phyloP scores from a whole-genome alignment of 2,888 invertebrate genomes.

The Willowsia nigromaculata region DNA sequence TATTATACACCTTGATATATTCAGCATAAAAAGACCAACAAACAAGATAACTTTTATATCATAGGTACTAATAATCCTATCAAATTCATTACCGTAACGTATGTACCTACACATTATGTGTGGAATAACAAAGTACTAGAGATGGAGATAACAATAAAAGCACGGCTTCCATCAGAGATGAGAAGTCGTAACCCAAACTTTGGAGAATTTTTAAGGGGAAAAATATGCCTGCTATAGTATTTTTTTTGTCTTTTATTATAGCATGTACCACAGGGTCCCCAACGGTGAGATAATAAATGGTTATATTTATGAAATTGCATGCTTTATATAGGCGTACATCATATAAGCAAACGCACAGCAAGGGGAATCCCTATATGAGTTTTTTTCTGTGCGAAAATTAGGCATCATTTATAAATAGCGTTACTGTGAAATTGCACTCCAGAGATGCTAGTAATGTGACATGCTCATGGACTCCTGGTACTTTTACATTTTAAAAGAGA shows the following conservation, averaged over 20 bases:
- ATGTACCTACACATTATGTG: not conserved
- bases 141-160: not conserved
- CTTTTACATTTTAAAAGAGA: not conserved
- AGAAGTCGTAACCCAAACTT: not conserved
- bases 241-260: too few relatives aligned
- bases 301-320: slow-evolving; percentile 12
- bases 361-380: too few relatives aligned
- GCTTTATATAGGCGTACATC: not conserved
- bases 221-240: too few relatives aligned
- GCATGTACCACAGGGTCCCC: too few relatives aligned
- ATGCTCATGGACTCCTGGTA: not conserved
- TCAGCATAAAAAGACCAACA: not conserved
- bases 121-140: not conserved
- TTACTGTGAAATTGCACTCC: not conserved
- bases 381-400: not conserved
- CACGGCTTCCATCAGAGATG: slow-evolving; percentile 15
- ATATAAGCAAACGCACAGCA: too few relatives aligned
- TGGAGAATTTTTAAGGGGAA: not conserved
- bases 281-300: not conserved
- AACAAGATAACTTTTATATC: too few relatives aligned
- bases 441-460: slow-evolving; percentile 5
- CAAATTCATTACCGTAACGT: slow-evolving; percentile 64
- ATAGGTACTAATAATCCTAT: slow-evolving; percentile 57
- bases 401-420: slow-evolving; percentile 24
- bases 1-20: not conserved